phyloP scores from a whole-genome alignment of 30 jellyfish, hydroid and myxozoan genomes.

The Calvadosia cruxmelitensis region DNA sequence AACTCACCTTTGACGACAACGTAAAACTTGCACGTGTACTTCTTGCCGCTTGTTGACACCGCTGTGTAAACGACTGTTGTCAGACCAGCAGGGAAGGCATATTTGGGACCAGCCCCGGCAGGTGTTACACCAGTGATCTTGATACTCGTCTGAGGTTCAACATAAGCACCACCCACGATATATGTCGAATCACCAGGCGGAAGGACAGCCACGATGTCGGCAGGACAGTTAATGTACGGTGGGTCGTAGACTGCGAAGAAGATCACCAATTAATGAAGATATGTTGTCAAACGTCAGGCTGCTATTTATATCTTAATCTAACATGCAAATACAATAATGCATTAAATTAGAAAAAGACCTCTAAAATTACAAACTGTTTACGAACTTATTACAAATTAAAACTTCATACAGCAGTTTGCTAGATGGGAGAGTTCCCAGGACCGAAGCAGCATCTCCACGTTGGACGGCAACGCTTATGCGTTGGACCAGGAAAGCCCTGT shows the following conservation, averaged over 20 bases:
- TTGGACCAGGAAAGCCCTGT: not conserved
- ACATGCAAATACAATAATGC: no score
- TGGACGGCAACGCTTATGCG: no score
- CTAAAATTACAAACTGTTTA: no score
- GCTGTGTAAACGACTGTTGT: conserved; percentile 48
- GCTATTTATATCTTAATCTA: no score
- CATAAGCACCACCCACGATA: conserved; percentile 36
- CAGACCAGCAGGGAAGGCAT: conserved; percentile 46
- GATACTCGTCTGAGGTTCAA: conserved; percentile 81
- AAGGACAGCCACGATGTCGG: conserved; percentile 36
- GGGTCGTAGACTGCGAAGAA: conserved; percentile 48
- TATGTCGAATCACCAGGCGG: conserved; percentile 29
- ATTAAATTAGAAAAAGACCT: conserved; percentile 6
- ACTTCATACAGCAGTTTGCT: no score
- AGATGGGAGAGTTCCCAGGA: no score
- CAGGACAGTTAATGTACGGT: conserved; percentile 88
- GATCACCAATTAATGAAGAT: no score
- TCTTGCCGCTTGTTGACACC: conserved; percentile 26
- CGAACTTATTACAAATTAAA: no score
- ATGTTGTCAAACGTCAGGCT: no score
- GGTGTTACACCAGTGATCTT: conserved; percentile 31
- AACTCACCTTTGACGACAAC: conserved; percentile 68
- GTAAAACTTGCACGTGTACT: conserved; percentile 31
- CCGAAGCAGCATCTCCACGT: no score
- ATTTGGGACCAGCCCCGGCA: conserved; percentile 30